Percentiles rank a stretch among this genome's conserved stretches.
These are phyloP conservation scores for Scaeva pyrastri DNA, from an alignment of 2,888 invertebrate genomes.

Conservation along the genomic window DNA sequence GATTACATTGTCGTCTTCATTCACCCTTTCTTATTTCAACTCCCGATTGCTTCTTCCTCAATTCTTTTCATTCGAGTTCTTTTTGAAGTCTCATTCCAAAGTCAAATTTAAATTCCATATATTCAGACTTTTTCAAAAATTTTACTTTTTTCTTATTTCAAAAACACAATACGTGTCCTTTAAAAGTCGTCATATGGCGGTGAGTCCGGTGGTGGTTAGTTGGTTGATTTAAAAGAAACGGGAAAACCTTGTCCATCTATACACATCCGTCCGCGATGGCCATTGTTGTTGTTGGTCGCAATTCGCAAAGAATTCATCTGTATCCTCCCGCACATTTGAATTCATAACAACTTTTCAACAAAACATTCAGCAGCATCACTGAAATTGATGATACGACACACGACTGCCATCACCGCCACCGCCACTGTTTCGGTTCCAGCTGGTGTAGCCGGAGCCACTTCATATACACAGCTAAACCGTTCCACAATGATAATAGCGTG, in stretches of 20 bases:
- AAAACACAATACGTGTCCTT: too few relatives aligned
- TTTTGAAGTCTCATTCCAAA: too few relatives aligned
- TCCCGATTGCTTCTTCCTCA: too few relatives aligned
- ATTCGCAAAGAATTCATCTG: constrained; percentile 36
- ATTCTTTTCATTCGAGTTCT: too few relatives aligned
- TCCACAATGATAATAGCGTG: constrained; percentile 19
- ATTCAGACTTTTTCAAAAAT: too few relatives aligned
- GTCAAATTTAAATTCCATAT: too few relatives aligned
- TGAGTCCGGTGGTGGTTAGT: too few relatives aligned
- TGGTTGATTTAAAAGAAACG: neutral
- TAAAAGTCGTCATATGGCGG: too few relatives aligned
- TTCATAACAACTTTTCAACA: constrained; percentile 59
- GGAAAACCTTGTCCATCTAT: constrained; percentile 40
- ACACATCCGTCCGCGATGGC: constrained; percentile 14
- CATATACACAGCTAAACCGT: neutral
- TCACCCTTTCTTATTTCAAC: too few relatives aligned
- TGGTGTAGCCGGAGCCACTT: neutral
- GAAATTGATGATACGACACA: constrained; percentile 67
- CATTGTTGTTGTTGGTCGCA: neutral
- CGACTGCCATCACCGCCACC: constrained; percentile 35
- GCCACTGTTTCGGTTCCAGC: neutral
- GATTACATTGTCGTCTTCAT: too few relatives aligned
- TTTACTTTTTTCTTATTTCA: too few relatives aligned
- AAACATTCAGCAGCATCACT: constrained; percentile 54
- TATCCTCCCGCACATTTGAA: constrained; percentile 55